A percentile compares a stretch with the other conserved stretches of the same genome.
Evolutionary conservation across 2,888 invertebrate species (phyloP).

Genomic region (Morpho helenor): DNA sequence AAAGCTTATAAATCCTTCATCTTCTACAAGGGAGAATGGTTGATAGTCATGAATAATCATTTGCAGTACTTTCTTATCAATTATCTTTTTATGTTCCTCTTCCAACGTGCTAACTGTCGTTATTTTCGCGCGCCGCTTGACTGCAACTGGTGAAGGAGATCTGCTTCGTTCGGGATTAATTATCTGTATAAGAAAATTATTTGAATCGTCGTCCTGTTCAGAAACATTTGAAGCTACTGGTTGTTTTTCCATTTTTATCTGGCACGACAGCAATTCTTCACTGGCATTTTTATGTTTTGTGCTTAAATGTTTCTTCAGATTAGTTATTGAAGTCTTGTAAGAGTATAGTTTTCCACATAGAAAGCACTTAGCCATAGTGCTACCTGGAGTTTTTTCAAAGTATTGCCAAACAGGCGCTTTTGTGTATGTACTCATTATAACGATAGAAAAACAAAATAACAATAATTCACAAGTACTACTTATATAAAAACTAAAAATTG

Average conservation of each 20-base stretch:
- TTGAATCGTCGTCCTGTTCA: not conserved
- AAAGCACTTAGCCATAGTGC: not conserved
- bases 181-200: not conserved
- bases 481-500: too few relatives aligned
- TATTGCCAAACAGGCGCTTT: not conserved
- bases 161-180: not conserved
- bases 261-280: not conserved
- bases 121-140: not conserved
- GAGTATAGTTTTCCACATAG: not conserved
- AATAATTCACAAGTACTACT: too few relatives aligned
- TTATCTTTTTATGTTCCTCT: not conserved
- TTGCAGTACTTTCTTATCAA: constrained; percentile 8
- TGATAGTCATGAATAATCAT: constrained; percentile 12
- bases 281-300: not conserved
- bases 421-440: too few relatives aligned
- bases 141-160: not conserved
- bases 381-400: not conserved
- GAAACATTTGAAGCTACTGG: not conserved
- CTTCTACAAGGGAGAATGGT: constrained; percentile 14
- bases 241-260: not conserved
- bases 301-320: not conserved
- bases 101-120: not conserved
- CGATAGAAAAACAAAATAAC: too few relatives aligned
- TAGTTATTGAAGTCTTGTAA: not conserved
- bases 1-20: constrained; percentile 12